Evolutionary conservation across 2,888 invertebrate genomes (phyloP), one percentile per base, ranked within the genome.

Genomic region (Mythimna vitellina): DNA sequence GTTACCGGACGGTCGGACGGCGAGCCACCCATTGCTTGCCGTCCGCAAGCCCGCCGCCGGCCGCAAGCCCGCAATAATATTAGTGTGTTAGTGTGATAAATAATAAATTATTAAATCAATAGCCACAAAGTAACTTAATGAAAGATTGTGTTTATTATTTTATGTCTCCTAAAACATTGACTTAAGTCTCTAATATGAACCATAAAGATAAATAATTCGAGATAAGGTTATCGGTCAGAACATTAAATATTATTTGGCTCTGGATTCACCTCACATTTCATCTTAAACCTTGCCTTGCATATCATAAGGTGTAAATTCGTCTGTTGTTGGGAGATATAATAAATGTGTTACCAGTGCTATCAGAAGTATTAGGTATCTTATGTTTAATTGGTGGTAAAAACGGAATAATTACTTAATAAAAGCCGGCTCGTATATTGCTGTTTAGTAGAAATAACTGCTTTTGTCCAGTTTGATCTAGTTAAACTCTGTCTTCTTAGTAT

Each of bases 171-270:
- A 54, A 68, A 56, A 57, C 38, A 70, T 74, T 70, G 61, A 78
- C 65, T 73, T 35, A 49, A 56, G 69, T 38, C 62, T 60, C 60
- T 82, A 68, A 82, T 46, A 62, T 65, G 42, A 46, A 76, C 67
- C 54, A 56, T 79, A 68, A 69, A 79, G 73, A 80, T 75, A 72
- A 78, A 65, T 32, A 56, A 17, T 63, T 53, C 22, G 25, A 65
- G 83, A 83, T 83, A 80, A 29, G 10, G 60, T 70, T 72, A 85
- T 83, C 83, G 65, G 73, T 73, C 71, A 70, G 32, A 64, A 38
- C 51, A 70, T 70, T 51, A 60, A 57, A 68, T 65, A 70, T 68
- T 68, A 73, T 73, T 82, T 58, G 49, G 68, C 53, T 63, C 46
- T 62, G 56, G 22, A 29, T 9, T n/a, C 17, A 10, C 17, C 0